Base-by-base conservation (phyloP, 2,113 vertebrate species). In the Sula dactylatra region DNA sequence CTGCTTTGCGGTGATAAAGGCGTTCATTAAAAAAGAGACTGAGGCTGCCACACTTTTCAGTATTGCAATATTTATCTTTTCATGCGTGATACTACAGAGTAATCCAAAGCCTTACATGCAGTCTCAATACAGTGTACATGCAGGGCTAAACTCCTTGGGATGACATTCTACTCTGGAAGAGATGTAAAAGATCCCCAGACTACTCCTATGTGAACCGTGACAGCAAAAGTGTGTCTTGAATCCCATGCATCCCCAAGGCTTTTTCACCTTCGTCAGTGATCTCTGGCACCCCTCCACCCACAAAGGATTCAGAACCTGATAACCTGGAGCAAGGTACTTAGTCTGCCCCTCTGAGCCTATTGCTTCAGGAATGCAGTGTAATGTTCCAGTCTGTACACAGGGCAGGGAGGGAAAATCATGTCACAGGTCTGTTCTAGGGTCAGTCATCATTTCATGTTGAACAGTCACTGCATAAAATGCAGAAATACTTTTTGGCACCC, bases 111-210 rank as follows among this genome's bases (percentile, higher is more conserved):
- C 7, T 80, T 65, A 52, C 1, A 2, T 71, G 32, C 6, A 56
- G 15, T 65, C 21, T 76, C 9, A 3, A 15, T 58, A 24, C 16
- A 11, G 1, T 25, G 3, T 36, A 64, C 1, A 0, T 25, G 12
- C 32, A 78, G 6, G 10, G 13, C 17, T 76, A 40, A 80, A 50
- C 13, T 50, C 40, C 5, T n/a, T 69, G 9, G 27, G 29, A 55
- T 61, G 38, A 47, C 11, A 74, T 29, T 54, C 64, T 86, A 18
- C 61, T 65, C 9, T 65, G 7, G 7, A 3, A 59, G 17, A 64
- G 18, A 19, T 52, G 4, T 36, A 47, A 58, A 90, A 81, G 16
- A 45, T 32, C 29, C 11, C 21, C 67, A 7, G 42, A 55, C 26
- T 56, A 44, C n/a, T 95, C 5, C 9, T 9, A 65, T 25, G 7